Evolutionary conservation across 2,888 invertebrate species (phyloP).

Genomic region (Caenorhabditis sp.): DNA sequence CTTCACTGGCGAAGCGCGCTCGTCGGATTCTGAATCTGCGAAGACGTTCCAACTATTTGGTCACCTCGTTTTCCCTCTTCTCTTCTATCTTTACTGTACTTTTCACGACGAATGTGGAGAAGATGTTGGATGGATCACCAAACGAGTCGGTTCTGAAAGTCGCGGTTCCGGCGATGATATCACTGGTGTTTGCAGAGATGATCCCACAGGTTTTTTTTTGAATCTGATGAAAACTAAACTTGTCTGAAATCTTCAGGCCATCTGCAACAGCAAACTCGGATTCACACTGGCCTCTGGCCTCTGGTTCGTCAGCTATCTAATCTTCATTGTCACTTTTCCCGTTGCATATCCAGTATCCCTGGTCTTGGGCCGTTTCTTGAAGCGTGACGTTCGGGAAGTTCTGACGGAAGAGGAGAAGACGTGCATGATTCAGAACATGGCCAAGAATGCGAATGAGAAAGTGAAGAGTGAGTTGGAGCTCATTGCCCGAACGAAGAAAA

Average conservation of each 20-base stretch:
- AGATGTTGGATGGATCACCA: conserved; percentile 40
- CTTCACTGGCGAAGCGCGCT: not conserved
- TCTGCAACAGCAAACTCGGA: conserved; percentile 62
- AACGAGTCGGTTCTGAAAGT: conserved; percentile 37
- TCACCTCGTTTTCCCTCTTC: conserved; percentile 54
- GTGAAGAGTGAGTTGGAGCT: conserved; percentile 37
- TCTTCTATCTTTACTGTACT: conserved; percentile 55
- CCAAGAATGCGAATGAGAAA: conserved; percentile 46
- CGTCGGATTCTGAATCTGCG: not conserved
- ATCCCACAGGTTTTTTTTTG: conserved; percentile 39
- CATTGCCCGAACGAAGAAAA: too few species aligned
- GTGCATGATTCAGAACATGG: conserved; percentile 61
- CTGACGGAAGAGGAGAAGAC: conserved; percentile 63
- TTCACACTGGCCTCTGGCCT: conserved; percentile 53
- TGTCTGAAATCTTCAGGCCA: conserved; percentile 11
- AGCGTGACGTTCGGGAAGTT: conserved; percentile 60
- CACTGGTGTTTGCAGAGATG: conserved; percentile 55
- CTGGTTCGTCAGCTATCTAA: conserved; percentile 52
- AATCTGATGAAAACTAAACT: not conserved
- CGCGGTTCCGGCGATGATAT: conserved; percentile 37
- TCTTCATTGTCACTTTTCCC: conserved; percentile 45
- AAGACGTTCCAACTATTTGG: conserved; percentile 54
- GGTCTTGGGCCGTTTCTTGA: conserved; percentile 42
- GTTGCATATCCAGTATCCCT: conserved; percentile 50
- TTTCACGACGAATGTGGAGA: conserved; percentile 53